Conservation (phyloP, 2,797 vertebrate species). For the Melanotaenia boesemani region DNA sequence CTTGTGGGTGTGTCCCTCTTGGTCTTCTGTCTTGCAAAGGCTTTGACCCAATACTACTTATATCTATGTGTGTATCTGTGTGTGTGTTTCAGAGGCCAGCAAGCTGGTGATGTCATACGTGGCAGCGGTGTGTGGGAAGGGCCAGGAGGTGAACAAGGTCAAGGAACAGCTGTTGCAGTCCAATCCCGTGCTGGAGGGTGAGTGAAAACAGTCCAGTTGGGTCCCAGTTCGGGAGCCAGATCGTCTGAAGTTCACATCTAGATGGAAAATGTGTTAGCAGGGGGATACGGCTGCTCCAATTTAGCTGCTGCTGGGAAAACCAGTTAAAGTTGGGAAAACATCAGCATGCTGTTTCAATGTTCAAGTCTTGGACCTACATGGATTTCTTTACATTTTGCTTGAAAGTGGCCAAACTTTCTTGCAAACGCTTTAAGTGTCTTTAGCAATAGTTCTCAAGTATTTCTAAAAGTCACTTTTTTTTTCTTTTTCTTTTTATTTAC, state of each 20-base stretch:
- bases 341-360: background rate
- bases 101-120: constrained; percentile 99
- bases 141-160: constrained; percentile 98
- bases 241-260: constrained; percentile 25
- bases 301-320: background rate
- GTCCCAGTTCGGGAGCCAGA: constrained; percentile 9
- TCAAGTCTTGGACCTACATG: background rate
- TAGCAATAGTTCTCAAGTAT: background rate
- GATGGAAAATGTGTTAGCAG: background rate
- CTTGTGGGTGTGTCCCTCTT: constrained; percentile 31
- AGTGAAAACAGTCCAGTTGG: constrained; percentile 57
- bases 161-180: constrained; percentile 99
- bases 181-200: constrained; percentile 98
- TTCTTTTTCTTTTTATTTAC: background rate
- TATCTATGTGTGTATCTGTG: constrained; percentile 36
- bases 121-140: constrained; percentile 98
- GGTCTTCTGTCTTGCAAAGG: constrained; percentile 40
- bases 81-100: constrained; percentile 91
- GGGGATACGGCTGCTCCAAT: background rate
- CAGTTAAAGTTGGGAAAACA: background rate
- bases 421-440: background rate
- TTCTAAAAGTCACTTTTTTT: background rate
- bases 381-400: background rate
- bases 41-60: constrained; percentile 39
- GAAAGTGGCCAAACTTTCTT: background rate